Evolutionary conservation across 2,888 invertebrate genomes (phyloP), one percentile per base, ranked within the genome.

Genomic region (Coelopa pilipes): DNA sequence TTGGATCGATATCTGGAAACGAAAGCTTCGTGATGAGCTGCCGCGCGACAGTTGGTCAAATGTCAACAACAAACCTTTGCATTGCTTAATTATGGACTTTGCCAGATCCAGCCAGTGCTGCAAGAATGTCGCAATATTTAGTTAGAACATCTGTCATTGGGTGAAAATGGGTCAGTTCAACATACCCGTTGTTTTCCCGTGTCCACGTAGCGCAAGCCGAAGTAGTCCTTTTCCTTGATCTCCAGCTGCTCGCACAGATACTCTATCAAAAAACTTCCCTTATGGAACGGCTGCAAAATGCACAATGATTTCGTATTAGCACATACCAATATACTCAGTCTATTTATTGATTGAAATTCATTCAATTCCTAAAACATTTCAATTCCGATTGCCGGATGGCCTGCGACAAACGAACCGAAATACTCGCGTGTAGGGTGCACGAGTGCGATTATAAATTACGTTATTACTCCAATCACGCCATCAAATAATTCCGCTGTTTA

Each of bases 51-150:
- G 21, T 70, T 53, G 53, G 34, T 49, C 24, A 46, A 17, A 47
- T n/a, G 17, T 17, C 50, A 53, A 17, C 7, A 70, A 45, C 34
- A 17, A 62, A 95, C 96, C 94, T 93, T 95, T 96, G 50, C 96
- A 94, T 91, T 97, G 96, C 87, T 96, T 97, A 80, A 94, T 89
- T 86, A 96, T 93, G 80, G 95, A 92, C 89, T 96, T 96, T 75
- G 94, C 94, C 87, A 96, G 90, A 89, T 97, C 97, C 84, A 97
- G 89, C 97, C 97, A 97, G 89, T 96, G 96, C 97, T 97, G 89
- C 82, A 92, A 76, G 53, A 77, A 55, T 12, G 13, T 45, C n/a
- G 34, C 21, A 69, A 60, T 11, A 55, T 13, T 34, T 24, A 13
- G 21, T 49, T 59, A 1, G 15, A 45, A 17, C 57, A 46, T 45